Evolutionary conservation across 2,888 invertebrate genomes (phyloP).

Genomic region (Tipula confusa): DNA sequence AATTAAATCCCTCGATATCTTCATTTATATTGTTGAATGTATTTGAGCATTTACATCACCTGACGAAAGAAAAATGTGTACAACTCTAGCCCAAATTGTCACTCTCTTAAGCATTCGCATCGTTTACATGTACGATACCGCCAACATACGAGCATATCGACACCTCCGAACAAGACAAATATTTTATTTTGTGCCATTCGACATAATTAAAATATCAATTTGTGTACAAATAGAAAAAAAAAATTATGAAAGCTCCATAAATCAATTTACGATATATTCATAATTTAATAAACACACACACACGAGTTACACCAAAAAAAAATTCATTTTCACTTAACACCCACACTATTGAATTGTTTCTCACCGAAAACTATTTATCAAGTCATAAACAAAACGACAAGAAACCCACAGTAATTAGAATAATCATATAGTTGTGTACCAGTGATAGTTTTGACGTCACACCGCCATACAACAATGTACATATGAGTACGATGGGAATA

Average conservation of each 20-base stretch:
- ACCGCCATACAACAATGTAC: neutral
- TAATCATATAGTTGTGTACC: neutral
- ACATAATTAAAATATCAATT: neutral
- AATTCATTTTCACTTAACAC: slow-evolving; percentile 3
- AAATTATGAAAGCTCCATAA: neutral
- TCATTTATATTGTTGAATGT: too few species aligned
- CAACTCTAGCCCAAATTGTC: too few species aligned
- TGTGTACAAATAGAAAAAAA: neutral
- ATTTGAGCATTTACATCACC: too few species aligned
- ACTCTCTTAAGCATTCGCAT: too few species aligned
- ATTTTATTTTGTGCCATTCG: neutral
- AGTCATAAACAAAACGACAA: neutral
- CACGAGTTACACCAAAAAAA: neutral
- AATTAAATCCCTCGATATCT: too few species aligned
- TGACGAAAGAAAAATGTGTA: too few species aligned
- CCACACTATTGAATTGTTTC: slow-evolving; percentile 16
- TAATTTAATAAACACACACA: neutral
- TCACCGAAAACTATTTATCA: neutral
- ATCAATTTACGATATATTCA: neutral
- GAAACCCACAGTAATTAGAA: slow-evolving; percentile 20
- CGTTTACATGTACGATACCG: too few species aligned
- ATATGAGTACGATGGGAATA: neutral
- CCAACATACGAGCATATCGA: too few species aligned
- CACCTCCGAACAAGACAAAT: neutral
- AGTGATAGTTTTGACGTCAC: neutral